Evolutionary conservation across 2,113 vertebrate species (phyloP), one percentile per base, ranked within the genome.

Genomic region (Osmerus eperlanus): DNA sequence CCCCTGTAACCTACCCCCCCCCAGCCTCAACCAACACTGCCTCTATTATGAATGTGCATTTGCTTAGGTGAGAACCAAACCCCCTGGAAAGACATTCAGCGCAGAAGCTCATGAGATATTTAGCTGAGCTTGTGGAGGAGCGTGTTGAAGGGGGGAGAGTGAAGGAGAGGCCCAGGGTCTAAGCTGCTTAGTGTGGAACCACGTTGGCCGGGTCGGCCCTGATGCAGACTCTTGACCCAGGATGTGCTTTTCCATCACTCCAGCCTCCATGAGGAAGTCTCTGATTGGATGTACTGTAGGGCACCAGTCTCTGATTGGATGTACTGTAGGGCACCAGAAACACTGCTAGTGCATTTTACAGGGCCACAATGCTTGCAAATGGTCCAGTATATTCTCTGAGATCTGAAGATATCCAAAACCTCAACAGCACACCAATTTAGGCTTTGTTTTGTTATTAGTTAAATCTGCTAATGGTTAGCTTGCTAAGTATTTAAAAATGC

Each of bases 21-120:
- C 8, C 53, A 77, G 74, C 75, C 82, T 81, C 79, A 71, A 47
- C 64, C 78, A 7, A 60, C 28, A 23, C 59, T 47, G n/a, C 65
- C 70, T 87, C 73, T 77, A 87, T 91, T 90, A 91, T 90, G 87
- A 71, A 89, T 87, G 81, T 83, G 83, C 83, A 83, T 90, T 90
- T 90, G 80, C 81, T 78, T 73, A 63, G 78, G 68, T 73, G 75
- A 84, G 76, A 81, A 84, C 76, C 82, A 78, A 81, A 87, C 63
- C 29, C 16, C 59, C 72, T 74, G 65, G 66, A 68, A 74, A 83
- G 65, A 75, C 77, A 56, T 64, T 70, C 68, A 77, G 55, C 28
- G 71, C 68, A 74, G 75, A 78, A 80, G 75, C 81, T 77, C 72
- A 78, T 80, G 53, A 82, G 78, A 84, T 70, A 78, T 82, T 82